Evolutionary conservation across 2,797 vertebrate species (phyloP), one percentile per base, ranked within the genome.

Genomic region (Zenarchopterus dispar): DNA sequence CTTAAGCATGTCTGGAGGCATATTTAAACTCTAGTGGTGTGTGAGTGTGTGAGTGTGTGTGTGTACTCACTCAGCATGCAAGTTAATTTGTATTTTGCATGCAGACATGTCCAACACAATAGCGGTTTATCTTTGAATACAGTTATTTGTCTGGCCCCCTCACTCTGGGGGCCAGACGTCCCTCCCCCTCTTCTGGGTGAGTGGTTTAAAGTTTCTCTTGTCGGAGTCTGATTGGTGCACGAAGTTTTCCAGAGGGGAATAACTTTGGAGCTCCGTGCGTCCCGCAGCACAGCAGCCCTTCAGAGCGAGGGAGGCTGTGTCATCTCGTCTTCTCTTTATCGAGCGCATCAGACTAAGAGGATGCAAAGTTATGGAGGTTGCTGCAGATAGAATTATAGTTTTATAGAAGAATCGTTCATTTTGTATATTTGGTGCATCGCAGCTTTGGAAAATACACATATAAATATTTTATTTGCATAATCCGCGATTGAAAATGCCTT

Each of bases 131-230:
- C 24, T 36, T 44, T 60, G 75, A 77, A 78, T 33, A 71, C 75
- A 74, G 73, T 75, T 67, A 28, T 47, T 47, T 47, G 45, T 47
- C 45, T 47, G 45, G 19, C 45, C 21, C 45, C 21, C 60, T 65
- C 39, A 36, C 17, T 26, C 75, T 51, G 46, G 78, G 66, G 81
- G 67, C 68, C 86, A 73, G 77, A 67, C 69, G 16, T 41, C 70
- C 84, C 70, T 53, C 82, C 74, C 70, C 83, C 67, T 75, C 59
- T 36, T 1, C 68, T 15, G 49, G n/a, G 53, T 84, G 90, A 90
- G 81, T 89, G 90, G 92, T 89, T 91, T 90, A 93, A 93, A 93
- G 93, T 93, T 91, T 88, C 84, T 31, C 63, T 49, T 1, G 75
- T 52, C 69, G 71, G 26, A 0, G 70, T 80, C 83, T 89, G 87